These are phyloP conservation scores for Cartodere bifasciata DNA, from an alignment of 2,888 invertebrate genomes.

Conservation along the genomic window DNA sequence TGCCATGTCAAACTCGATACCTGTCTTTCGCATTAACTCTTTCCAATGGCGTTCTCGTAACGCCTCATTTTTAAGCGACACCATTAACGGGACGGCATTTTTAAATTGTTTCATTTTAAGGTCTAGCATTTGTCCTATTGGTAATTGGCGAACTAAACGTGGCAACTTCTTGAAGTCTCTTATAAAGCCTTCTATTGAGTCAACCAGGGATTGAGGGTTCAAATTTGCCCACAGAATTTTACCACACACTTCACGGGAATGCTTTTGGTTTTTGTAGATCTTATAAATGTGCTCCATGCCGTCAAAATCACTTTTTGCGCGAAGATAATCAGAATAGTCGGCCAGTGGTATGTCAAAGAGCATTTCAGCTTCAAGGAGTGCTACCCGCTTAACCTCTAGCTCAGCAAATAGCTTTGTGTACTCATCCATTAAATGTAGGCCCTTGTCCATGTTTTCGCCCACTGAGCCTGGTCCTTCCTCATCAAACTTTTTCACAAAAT, in stretches of 20 bases:
- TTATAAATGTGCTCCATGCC: slow-evolving; percentile 61
- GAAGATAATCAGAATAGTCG: slow-evolving; percentile 64
- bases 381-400: slow-evolving; percentile 51
- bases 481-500: slow-evolving; percentile 63
- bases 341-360: slow-evolving; percentile 79
- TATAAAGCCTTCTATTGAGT: slow-evolving; percentile 76
- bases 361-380: slow-evolving; percentile 61
- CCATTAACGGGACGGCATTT: slow-evolving; percentile 76
- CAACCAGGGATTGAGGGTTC: slow-evolving; percentile 68
- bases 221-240: slow-evolving; percentile 80
- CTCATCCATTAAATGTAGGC: slow-evolving; percentile 57
- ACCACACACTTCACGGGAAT: slow-evolving; percentile 68
- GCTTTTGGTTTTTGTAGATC: slow-evolving; percentile 66
- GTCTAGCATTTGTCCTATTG: slow-evolving; percentile 58
- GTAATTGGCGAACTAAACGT: slow-evolving; percentile 43
- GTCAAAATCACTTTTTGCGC: slow-evolving; percentile 48
- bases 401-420: slow-evolving; percentile 52
- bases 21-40: slow-evolving; percentile 76
- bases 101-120: slow-evolving; percentile 82
- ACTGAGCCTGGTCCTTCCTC: slow-evolving; percentile 69
- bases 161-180: slow-evolving; percentile 67
- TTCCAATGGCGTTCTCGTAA: slow-evolving; percentile 85
- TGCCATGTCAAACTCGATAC: slow-evolving; percentile 73
- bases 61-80: slow-evolving; percentile 82
- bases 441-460: slow-evolving; percentile 62